Base-by-base conservation (phyloP, 2,113 vertebrate species). In the Perca flavescens region DNA sequence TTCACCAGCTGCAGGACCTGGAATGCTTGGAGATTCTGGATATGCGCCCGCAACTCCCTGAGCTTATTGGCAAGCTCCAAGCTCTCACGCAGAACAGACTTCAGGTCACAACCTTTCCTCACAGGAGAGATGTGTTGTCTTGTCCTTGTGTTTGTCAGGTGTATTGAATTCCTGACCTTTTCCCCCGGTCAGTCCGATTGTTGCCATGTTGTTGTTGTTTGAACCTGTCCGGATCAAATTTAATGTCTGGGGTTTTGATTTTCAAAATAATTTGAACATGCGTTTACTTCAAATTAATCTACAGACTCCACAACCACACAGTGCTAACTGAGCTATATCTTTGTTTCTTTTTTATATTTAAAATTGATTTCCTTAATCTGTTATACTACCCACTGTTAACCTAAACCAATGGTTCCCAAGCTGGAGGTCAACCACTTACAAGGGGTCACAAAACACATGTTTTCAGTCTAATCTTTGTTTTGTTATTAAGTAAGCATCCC, bases 11-110 rank as follows among this genome's bases (percentile, higher is more conserved):
- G 54, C 60, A 57, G 64, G 60, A 91, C 40, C 74, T 94, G 69
- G 43, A 67, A 10, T 17, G 77, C 49, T 8, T 94, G 75, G 88
- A 93, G 83, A 46, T 93, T 58, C 43, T 90, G 40, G 89, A 93
- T 12, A 56, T 5, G 9, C 3, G 0, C 1, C 75, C 75, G 2
- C 5, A 52, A 0, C 25, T 88, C 7, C 40, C 77, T 15, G 50
- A 75, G 13, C 49, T 90, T 1, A 40, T 0, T 1, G 19, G 1
- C 1, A 81, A 89, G 57, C 82, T 93, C 28, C 74, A 53, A 22
- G 60, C n/a, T 31, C 81, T 92, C 34, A 77, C 79, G 0, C 11
- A 86, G 1, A 8, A 80, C 74, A 86, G 83, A 53, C 8, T 93
- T 50, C 21, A 58, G 28, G 63, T 92, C 1, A 64, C 12, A 17